phyloP scores from a whole-genome alignment of 2,113 vertebrate genomes.

The Podarcis muralis region DNA sequence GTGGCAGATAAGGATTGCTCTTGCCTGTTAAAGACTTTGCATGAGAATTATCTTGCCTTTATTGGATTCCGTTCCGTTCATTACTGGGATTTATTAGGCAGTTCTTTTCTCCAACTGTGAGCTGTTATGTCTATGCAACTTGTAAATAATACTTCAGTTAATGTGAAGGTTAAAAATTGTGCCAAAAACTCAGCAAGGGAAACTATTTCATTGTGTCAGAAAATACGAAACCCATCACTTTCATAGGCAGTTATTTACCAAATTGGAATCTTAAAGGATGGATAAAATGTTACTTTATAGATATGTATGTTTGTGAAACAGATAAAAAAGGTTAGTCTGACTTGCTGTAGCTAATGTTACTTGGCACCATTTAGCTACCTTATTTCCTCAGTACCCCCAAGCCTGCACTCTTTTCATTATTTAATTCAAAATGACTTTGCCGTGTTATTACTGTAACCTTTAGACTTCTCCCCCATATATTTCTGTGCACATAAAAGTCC shows the following conservation, averaged over 20 bases:
- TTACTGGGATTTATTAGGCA: neutral
- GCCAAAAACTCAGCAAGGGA: conserved; percentile 21
- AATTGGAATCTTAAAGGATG: conserved; percentile 70
- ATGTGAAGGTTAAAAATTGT: neutral
- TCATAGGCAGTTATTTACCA: conserved; percentile 64
- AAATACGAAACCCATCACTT: conserved; percentile 49
- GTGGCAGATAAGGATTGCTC: neutral
- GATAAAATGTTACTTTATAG: conserved; percentile 77
- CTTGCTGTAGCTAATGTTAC: conserved; percentile 31
- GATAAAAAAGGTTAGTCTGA: conserved; percentile 69
- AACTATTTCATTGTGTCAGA: conserved; percentile 36
- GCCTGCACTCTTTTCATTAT: conserved; percentile 79
- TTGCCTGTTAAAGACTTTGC: neutral
- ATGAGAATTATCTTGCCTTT: neutral
- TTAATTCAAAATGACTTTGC: conserved; percentile 83
- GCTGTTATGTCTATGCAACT: conserved; percentile 32
- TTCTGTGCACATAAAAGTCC: conserved; percentile 70
- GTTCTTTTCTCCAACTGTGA: conserved; percentile 5
- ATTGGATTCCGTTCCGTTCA: neutral
- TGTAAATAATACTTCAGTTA: neutral
- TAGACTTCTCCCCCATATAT: conserved; percentile 68
- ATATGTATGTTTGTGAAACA: conserved; percentile 69
- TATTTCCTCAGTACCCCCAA: conserved; percentile 76
- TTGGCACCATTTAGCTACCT: conserved; percentile 79
- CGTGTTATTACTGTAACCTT: conserved; percentile 82